Percentiles rank a stretch among this genome's conserved stretches.
These are phyloP conservation scores for Macaca nemestrina DNA, from an alignment of 2,113 vertebrate genomes.

Conservation along the genomic window DNA sequence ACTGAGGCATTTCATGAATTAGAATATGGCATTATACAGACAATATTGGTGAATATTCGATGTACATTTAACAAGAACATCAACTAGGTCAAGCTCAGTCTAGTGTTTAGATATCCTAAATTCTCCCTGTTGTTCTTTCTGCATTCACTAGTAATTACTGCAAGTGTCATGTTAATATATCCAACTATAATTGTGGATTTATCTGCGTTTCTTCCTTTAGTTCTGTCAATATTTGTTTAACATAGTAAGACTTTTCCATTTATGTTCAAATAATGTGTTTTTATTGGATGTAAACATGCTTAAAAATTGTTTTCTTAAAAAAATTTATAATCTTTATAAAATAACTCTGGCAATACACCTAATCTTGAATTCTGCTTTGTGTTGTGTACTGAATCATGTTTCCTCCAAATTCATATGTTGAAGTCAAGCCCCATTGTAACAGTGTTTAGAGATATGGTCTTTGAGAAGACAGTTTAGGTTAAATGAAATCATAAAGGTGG, in stretches of 20 bases:
- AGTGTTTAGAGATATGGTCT: neutral
- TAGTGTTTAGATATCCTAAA: neutral
- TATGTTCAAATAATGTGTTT: neutral
- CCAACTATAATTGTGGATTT: neutral
- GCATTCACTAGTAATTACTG: neutral
- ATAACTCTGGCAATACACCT: neutral
- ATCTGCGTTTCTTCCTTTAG: neutral
- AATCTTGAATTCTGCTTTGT: neutral
- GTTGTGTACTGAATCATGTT: neutral
- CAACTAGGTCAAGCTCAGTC: neutral
- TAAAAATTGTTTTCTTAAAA: neutral
- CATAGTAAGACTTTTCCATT: neutral
- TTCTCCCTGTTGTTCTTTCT: neutral
- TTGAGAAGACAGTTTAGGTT: neutral
- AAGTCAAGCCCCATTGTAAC: neutral
- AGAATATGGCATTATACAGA: neutral
- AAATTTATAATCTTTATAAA: neutral
- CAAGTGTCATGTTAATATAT: neutral
- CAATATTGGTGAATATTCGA: neutral
- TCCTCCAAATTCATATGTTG: neutral
- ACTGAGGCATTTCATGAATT: neutral
- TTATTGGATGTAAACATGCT: neutral
- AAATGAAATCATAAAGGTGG: neutral
- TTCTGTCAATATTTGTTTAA: neutral
- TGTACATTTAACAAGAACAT: neutral